Evolutionary conservation across 2,888 invertebrate genomes (phyloP).

Genomic region (Ormyrus labotus): DNA sequence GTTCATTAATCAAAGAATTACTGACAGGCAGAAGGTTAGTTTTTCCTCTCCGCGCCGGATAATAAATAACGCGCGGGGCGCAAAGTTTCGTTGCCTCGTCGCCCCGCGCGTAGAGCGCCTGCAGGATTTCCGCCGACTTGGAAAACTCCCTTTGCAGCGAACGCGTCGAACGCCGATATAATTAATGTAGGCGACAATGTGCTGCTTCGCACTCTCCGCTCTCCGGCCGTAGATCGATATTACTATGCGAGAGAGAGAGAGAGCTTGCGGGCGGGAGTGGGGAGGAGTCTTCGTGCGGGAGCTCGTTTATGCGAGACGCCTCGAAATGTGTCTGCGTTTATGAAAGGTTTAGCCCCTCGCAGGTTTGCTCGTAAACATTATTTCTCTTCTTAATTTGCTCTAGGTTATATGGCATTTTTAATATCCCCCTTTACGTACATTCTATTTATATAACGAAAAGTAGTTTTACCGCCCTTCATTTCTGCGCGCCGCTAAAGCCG

Average conservation of each 20-base stretch:
- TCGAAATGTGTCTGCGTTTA: too few relatives aligned
- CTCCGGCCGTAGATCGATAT: background rate
- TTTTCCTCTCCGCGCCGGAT: slow-evolving; percentile 35
- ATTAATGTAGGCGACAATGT: slow-evolving; percentile 60
- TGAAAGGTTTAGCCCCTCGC: too few relatives aligned
- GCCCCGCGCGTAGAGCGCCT: slow-evolving; percentile 8
- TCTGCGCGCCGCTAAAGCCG: too few relatives aligned
- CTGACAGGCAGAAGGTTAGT: slow-evolving; percentile 52
- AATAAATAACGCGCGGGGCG: slow-evolving; percentile 50
- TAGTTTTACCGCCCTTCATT: too few relatives aligned
- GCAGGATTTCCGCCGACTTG: slow-evolving; percentile 20
- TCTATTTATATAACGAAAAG: too few relatives aligned
- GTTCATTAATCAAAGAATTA: slow-evolving; percentile 56
- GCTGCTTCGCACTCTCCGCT: background rate
- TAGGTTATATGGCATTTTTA: too few relatives aligned
- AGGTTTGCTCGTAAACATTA: too few relatives aligned
- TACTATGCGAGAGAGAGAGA: background rate
- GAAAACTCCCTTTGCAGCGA: slow-evolving; percentile 8
- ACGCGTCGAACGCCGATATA: slow-evolving; percentile 59
- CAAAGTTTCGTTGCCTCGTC: slow-evolving; percentile 45
- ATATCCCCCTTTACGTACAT: too few relatives aligned
- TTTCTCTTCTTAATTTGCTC: too few relatives aligned
- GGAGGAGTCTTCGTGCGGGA: too few relatives aligned
- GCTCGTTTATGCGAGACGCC: too few relatives aligned
- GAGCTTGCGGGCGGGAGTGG: background rate